These are phyloP conservation scores for Zosterops hypoxanthus DNA, from an alignment of 2,113 vertebrate genomes.

Conservation along the genomic window DNA sequence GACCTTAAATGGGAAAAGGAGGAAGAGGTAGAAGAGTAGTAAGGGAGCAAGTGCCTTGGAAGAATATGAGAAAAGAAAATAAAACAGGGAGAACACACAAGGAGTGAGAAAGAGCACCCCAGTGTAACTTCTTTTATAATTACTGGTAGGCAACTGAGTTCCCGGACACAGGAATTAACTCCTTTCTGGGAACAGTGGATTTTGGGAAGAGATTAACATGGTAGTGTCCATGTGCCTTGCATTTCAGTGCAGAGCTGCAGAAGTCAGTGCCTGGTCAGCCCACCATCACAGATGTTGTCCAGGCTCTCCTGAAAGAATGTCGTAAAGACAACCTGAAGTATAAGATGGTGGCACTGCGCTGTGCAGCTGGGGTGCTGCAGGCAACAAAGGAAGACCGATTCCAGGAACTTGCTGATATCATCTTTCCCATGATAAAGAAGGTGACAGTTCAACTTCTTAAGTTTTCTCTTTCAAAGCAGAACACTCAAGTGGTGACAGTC, in stretches of 20 bases:
- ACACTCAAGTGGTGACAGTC: neutral
- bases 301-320: constrained; percentile 90
- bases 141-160: neutral
- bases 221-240: neutral
- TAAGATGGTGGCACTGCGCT: constrained; percentile 88
- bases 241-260: constrained; percentile 79
- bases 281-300: constrained; percentile 79
- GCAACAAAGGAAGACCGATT: constrained; percentile 89
- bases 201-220: neutral
- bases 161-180: neutral
- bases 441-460: constrained; percentile 62
- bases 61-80: neutral
- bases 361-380: constrained; percentile 83
- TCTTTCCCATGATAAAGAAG: constrained; percentile 95
- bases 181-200: accelerated
- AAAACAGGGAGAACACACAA: neutral
- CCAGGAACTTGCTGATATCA: constrained; percentile 83
- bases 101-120: neutral
- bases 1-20: neutral
- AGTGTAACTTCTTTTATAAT: neutral
- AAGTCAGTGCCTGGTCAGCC: constrained; percentile 86
- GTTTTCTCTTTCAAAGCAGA: neutral
- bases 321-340: constrained; percentile 90
- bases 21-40: neutral
- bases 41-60: neutral